A percentile compares a stretch with the other conserved stretches of the same genome.
Evolutionary conservation across 37 sponge, comb jelly and placozoan genomes (phyloP).

Genomic region (Spongia lamella): DNA sequence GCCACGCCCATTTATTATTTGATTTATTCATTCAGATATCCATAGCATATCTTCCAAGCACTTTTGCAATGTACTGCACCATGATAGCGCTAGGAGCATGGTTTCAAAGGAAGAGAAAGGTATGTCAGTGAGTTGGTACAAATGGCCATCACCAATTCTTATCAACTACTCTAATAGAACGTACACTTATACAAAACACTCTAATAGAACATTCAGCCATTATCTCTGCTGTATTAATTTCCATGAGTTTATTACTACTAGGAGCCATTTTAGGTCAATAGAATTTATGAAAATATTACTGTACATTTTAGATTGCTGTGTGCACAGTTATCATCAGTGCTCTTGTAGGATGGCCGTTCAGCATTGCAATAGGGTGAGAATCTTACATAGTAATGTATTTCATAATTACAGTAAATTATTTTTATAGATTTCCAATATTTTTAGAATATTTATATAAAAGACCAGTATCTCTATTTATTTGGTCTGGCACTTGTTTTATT

Average conservation of each 20-base stretch:
- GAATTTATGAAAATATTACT: too few species aligned
- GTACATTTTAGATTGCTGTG: constrained; percentile 68
- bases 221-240: not conserved
- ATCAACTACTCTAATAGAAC: not conserved
- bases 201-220: not conserved
- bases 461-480: constrained; percentile 24
- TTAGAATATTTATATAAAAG: not conserved
- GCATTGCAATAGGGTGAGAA: constrained; percentile 87
- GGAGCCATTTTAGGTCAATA: too few species aligned
- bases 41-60: constrained; percentile 88
- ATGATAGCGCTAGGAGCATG: constrained; percentile 88
- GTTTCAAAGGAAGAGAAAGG: constrained; percentile 56
- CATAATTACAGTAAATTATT: not conserved
- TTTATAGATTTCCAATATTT: not conserved
- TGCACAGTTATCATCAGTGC: constrained; percentile 74
- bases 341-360: constrained; percentile 96
- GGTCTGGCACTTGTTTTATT: constrained; percentile 60
- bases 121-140: constrained; percentile 2
- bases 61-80: constrained; percentile 84
- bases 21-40: not conserved
- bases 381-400: not conserved
- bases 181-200: too few species aligned
- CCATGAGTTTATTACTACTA: too few species aligned
- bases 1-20: not conserved
- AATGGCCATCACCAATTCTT: not conserved